These are phyloP conservation scores for Lordiphosa mommai DNA, from an alignment of 1,140 invertebrate genomes.

Conservation along the genomic window DNA sequence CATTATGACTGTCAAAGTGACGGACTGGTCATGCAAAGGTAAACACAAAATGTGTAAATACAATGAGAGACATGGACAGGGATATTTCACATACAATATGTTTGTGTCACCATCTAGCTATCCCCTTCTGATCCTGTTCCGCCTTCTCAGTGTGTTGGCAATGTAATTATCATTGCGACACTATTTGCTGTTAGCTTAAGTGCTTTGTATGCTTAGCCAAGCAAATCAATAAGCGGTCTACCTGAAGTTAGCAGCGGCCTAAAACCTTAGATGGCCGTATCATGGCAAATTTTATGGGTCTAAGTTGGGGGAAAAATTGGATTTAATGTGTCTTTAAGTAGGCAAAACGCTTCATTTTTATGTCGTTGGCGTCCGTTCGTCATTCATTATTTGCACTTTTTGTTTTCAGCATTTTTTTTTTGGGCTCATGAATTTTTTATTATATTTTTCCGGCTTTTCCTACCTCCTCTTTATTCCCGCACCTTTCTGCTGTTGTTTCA, in stretches of 20 bases:
- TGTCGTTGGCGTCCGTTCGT: conserved; percentile 64
- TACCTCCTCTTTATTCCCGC: background rate
- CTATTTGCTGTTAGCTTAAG: conserved; percentile 73
- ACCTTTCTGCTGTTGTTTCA: conserved; percentile 30
- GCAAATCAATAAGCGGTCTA: conserved; percentile 55
- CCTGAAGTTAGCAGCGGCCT: background rate
- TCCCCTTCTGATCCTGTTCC: background rate
- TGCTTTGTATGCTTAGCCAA: conserved; percentile 41
- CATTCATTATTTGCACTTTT: conserved; percentile 71
- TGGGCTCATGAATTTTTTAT: conserved; percentile 74
- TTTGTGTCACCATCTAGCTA: conserved; percentile 10
- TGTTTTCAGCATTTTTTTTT: conserved; percentile 42
- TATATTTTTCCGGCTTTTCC: conserved; percentile 64
- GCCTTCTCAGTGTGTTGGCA: conserved; percentile 40
- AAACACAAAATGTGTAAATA: conserved; percentile 75
- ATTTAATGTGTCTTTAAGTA: conserved; percentile 76
- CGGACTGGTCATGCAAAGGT: conserved; percentile 74
- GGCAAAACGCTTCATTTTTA: conserved; percentile 76
- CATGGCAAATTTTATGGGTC: conserved; percentile 60
- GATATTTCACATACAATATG: conserved; percentile 16
- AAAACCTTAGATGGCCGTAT: conserved; percentile 23
- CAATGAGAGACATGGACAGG: conserved; percentile 52
- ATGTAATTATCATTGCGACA: conserved; percentile 76
- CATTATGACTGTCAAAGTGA: conserved; percentile 77
- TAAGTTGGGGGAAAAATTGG: conserved; percentile 61